Evolutionary conservation across 2,113 vertebrate species (phyloP), one percentile per base, ranked within the genome.

Genomic region (Centropristis striata): DNA sequence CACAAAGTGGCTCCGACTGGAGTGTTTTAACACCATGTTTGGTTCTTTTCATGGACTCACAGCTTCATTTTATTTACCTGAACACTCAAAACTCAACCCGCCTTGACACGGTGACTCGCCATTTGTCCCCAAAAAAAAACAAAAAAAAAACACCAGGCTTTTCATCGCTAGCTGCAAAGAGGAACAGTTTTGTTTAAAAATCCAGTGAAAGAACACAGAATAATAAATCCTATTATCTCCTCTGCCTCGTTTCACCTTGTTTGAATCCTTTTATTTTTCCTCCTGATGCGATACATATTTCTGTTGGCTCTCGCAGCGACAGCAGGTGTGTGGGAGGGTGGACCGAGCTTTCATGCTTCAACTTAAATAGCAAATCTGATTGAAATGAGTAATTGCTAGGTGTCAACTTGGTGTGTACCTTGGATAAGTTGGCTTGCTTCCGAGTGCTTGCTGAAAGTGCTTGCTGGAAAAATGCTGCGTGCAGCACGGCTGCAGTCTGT

Each of bases 241-340:
- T 53, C 27, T 28, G 23, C 27, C 27, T 61, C 47, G 49, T n/a
- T 68, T 70, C 12, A 64, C 50, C 58, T 69, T 18, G 12, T 59
- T 42, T 27, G 23, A 60, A 53, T 79, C 21, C n/a, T 21, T 13
- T 27, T 54, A 46, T 50, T 27, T 21, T 21, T 2, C 16, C 20
- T 25, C 1, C 10, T 1, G n/a, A 66, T n/a, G 59, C 18, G 1
- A 55, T 54, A 11, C 21, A 50, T 84, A 75, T 70, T 60, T 71
- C 61, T 70, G 76, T 55, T 77, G 84, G 78, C 53, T 71, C 50
- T 67, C 44, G 21, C 18, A 9, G 25, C 41, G 81, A 57, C 88
- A 91, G 88, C 91, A 86, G 91, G 85, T 86, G 81, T 80, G 90
- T 87, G 85, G 89, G 88, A 75, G 89, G 77, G 61, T 28, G 51